phyloP scores from a whole-genome alignment of 2,113 vertebrate species.

The Alouatta palliata region DNA sequence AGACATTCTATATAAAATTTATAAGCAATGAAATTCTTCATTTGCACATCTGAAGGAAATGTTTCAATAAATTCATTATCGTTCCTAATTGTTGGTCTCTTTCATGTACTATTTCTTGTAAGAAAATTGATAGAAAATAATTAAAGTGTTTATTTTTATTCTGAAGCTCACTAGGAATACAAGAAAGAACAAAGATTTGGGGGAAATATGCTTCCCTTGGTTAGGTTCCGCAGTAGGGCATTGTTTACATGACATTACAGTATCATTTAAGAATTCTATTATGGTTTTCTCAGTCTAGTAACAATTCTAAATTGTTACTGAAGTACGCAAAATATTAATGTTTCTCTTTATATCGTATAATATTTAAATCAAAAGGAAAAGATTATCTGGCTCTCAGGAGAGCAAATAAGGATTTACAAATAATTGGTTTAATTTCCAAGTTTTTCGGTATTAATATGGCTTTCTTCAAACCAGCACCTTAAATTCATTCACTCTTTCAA shows the following conservation, averaged over 20 bases:
- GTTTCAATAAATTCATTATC: not conserved
- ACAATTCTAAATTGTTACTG: conserved; percentile 2
- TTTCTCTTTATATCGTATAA: not conserved
- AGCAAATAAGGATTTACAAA: not conserved
- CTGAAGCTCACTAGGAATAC: not conserved
- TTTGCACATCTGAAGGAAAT: not conserved
- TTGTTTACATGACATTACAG: not conserved
- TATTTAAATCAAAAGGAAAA: not conserved
- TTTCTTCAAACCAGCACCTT: not conserved
- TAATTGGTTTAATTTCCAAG: not conserved
- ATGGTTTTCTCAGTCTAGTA: not conserved
- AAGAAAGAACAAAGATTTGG: not conserved
- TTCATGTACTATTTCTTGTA: not conserved
- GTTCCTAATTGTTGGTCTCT: not conserved
- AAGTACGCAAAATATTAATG: conserved; percentile 15
- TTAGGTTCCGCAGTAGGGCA: not conserved
- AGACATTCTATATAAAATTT: not conserved
- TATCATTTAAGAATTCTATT: not conserved
- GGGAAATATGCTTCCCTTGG: not conserved
- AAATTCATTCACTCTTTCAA: not conserved
- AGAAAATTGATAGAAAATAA: not conserved
- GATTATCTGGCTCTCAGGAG: not conserved
- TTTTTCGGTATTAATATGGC: not conserved
- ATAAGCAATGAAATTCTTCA: not conserved
- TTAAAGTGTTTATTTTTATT: not conserved